These are phyloP conservation scores for Callopanchax toddi DNA, from an alignment of 2,113 vertebrate genomes.

Conservation along the genomic window DNA sequence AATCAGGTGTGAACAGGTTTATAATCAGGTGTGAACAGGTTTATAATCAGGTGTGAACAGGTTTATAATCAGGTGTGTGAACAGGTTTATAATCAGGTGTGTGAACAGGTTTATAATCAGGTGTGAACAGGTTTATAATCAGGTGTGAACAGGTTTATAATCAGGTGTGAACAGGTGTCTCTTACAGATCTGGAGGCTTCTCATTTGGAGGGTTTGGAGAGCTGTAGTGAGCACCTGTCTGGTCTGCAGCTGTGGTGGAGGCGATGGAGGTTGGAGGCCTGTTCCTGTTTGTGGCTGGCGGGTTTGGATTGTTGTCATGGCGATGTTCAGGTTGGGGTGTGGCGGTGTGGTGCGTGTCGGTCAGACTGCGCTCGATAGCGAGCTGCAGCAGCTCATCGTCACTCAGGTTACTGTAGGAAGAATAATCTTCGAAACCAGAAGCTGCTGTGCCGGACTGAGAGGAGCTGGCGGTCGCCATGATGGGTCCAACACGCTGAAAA, in stretches of 20 bases:
- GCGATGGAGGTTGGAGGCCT: not conserved
- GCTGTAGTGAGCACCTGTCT: constrained; percentile 42
- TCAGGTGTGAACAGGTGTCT: too few species aligned
- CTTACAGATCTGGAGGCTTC: constrained; percentile 59
- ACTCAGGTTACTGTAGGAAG: constrained; percentile 86
- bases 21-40: too few species aligned
- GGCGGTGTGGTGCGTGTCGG: constrained; percentile 48
- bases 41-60: too few species aligned
- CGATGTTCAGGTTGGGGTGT: not conserved
- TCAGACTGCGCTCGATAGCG: constrained; percentile 91
- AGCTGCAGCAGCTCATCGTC: constrained; percentile 92
- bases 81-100: too few species aligned
- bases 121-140: too few species aligned
- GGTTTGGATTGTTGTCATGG: constrained; percentile 70
- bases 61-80: too few species aligned
- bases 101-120: too few species aligned
- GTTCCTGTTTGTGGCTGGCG: not conserved
- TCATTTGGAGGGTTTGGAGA: constrained; percentile 59
- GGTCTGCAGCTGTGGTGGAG: constrained; percentile 3
- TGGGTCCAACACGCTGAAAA: not conserved
- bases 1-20: too few species aligned
- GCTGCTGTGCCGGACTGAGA: constrained; percentile 24
- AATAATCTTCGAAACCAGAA: constrained; percentile 85
- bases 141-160: too few species aligned
- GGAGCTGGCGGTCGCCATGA: constrained; percentile 56